Evolutionary conservation across 2,113 vertebrate species (phyloP), one percentile per base, ranked within the genome.

Genomic region (Tringa solitaria): DNA sequence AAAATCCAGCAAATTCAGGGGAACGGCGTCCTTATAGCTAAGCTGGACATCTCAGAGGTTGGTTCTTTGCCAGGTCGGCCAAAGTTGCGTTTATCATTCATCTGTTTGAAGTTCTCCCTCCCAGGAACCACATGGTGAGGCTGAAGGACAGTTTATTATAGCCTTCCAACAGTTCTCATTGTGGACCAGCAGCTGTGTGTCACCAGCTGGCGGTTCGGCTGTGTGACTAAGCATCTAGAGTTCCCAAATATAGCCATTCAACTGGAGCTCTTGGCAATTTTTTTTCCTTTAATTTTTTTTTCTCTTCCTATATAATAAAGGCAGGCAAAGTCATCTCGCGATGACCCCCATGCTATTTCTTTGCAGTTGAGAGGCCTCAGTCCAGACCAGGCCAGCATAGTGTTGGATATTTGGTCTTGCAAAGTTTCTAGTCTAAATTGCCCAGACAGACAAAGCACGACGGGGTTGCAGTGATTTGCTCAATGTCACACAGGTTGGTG

Each of bases 221-320:
- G 69, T 80, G 83, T 96, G 96, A 96, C 96, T 97, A 89, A 97
- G 96, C 96, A 97, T 81, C 92, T 43, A 15, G 23, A 77, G 69
- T 60, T 84, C 91, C 96, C 94, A 96, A 96, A 96, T 95, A 92
- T 95, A 96, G 91, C 86, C 54, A 0, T 84, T 64, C 89, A 60
- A 30, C 86, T 91, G 87, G 90, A 93, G 80, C 91, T 76, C 27
- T 35, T 92, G 78, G 50, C 80, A 1, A 17, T 30, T 54, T 15
- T 85, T 91, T 85, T 63, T 37, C 35, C 60, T 53, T 69, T 50
- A n/a, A 0, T 39, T 91, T 80, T 73, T 89, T 13, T 14, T 32
- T 21, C 73, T 73, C 26, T 88, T 80, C 53, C 61, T 82, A 3
- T 35, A 2, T 19, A 57, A 69, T 64, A 89, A 65, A 91, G 60